A percentile compares a stretch with the other conserved stretches of the same genome.
These are phyloP conservation scores for Ametastegia equiseti DNA, from an alignment of 2,888 invertebrate species.

Conservation along the genomic window DNA sequence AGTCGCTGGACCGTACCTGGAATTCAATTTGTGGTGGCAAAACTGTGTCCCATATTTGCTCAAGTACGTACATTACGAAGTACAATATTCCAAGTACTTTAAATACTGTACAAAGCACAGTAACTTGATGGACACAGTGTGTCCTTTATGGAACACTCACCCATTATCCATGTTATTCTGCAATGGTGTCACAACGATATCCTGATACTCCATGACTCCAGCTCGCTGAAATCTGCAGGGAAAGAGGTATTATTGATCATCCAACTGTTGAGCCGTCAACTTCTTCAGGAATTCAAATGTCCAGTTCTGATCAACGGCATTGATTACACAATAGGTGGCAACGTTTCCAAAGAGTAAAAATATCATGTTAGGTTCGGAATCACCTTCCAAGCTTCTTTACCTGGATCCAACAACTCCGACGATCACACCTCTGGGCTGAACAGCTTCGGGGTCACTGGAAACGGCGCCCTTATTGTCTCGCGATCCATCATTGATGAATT, in stretches of 20 bases:
- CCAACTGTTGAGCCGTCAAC: not conserved
- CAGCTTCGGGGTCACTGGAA: constrained; percentile 73
- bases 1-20: constrained; percentile 64
- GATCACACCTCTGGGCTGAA: constrained; percentile 77
- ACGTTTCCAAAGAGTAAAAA: not conserved
- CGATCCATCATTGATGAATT: constrained; percentile 81
- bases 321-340: too few species aligned
- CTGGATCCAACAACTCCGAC: constrained; percentile 74
- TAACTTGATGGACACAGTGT: not conserved
- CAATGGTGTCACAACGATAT: constrained; percentile 78
- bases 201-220: constrained; percentile 81
- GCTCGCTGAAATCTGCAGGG: constrained; percentile 76
- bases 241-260: not conserved
- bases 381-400: constrained; percentile 56
- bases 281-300: not conserved
- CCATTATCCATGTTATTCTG: constrained; percentile 79
- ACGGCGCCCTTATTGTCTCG: constrained; percentile 78
- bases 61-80: too few species aligned
- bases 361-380: not conserved
- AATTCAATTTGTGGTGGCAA: too few species aligned
- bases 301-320: too few species aligned
- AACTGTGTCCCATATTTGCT: not conserved
- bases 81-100: too few species aligned
- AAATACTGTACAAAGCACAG: too few species aligned
- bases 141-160: constrained; percentile 61